phyloP scores from a whole-genome alignment of 2,888 invertebrate species.

The Metacarcinus magister region DNA sequence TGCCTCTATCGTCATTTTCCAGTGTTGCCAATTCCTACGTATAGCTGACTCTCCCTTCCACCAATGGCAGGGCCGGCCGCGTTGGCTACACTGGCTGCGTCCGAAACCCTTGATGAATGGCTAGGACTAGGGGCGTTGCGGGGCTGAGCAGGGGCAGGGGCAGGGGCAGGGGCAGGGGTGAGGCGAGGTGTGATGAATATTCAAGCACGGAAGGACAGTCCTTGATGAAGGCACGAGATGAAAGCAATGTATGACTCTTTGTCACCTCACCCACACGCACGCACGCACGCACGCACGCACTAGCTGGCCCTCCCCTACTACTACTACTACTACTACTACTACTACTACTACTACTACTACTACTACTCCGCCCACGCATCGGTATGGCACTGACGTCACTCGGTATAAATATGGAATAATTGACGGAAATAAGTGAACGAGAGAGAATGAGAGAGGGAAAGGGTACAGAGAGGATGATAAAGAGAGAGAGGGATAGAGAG shows the following conservation, averaged over 20 bases:
- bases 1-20: neutral
- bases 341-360: no score
- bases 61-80: neutral
- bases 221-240: conserved; percentile 26
- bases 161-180: no score
- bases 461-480: neutral
- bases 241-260: conserved; percentile 26
- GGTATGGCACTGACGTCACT: neutral
- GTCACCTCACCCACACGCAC: neutral
- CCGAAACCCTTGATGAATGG: conserved; percentile 26
- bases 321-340: no score
- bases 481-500: neutral
- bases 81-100: neutral
- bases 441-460: neutral
- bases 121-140: conserved; percentile 9
- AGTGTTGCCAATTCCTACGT: neutral
- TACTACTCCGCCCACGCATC: neutral
- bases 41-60: neutral
- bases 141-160: no score
- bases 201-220: conserved; percentile 26
- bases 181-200: conserved; percentile 14
- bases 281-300: neutral
- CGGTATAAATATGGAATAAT: neutral
- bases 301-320: no score
- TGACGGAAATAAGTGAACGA: neutral